These are phyloP conservation scores for Caenorhabditis brenneri DNA, from an alignment of 1,140 invertebrate genomes.

Conservation along the genomic window DNA sequence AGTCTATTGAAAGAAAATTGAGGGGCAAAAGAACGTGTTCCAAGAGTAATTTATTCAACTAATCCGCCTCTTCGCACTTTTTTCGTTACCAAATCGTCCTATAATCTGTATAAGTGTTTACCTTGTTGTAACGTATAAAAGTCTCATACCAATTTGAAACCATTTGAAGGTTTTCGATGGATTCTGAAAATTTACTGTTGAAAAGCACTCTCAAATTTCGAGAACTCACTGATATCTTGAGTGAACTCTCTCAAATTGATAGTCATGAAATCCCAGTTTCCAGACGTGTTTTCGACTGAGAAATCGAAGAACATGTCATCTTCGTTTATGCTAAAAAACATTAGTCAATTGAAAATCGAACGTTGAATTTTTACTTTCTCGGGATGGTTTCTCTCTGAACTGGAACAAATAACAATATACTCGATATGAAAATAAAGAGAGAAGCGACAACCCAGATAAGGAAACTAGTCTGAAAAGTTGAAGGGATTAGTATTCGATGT, in stretches of 20 bases:
- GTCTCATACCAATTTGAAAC: constrained; percentile 5
- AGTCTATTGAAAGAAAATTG: not conserved
- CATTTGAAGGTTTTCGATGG: not conserved
- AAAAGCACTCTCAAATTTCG: too few relatives aligned
- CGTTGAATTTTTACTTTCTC: not conserved
- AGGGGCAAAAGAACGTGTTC: not conserved
- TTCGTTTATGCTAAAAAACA: not conserved
- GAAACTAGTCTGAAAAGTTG: too few relatives aligned
- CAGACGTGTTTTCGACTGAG: not conserved
- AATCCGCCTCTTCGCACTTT: constrained; percentile 17
- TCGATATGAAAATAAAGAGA: not conserved
- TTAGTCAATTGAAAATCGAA: not conserved
- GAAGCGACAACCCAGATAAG: not conserved
- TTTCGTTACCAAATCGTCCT: not conserved
- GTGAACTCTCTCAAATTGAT: not conserved
- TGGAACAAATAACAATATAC: not conserved
- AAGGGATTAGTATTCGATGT: too few relatives aligned
- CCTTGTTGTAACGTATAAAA: not conserved
- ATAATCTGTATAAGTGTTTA: too few relatives aligned
- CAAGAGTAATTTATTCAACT: not conserved
- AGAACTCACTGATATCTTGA: not conserved
- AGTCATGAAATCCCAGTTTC: not conserved
- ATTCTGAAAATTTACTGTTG: not conserved
- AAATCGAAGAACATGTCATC: not conserved
- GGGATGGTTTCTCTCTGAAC: not conserved